These are phyloP conservation scores for Trachymyrmex septentrionalis DNA, from an alignment of 1,140 invertebrate species.

Conservation along the genomic window DNA sequence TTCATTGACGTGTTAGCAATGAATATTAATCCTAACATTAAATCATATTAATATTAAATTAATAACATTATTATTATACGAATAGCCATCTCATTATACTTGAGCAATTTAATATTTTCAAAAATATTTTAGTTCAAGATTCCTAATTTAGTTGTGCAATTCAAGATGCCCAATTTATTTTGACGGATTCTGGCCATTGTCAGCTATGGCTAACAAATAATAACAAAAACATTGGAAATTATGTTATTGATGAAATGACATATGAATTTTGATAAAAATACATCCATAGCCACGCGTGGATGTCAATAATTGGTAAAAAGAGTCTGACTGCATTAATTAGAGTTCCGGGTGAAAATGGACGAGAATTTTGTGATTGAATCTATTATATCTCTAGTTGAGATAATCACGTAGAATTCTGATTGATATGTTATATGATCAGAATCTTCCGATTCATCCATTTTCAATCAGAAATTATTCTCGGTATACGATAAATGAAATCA, in stretches of 20 bases:
- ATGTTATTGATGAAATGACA: too few relatives aligned
- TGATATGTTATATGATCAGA: too few relatives aligned
- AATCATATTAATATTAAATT: neutral
- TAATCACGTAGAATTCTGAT: too few relatives aligned
- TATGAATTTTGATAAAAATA: slow-evolving; percentile 15
- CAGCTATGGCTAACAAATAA: neutral
- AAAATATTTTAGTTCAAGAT: neutral
- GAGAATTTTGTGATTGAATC: too few relatives aligned
- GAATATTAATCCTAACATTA: too few relatives aligned
- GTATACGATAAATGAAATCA: slow-evolving; percentile 4
- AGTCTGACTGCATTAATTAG: too few relatives aligned
- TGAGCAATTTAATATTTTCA: neutral
- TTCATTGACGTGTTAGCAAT: neutral
- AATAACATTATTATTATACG: neutral
- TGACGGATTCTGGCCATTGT: neutral
- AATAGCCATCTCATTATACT: neutral
- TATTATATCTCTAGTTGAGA: too few relatives aligned
- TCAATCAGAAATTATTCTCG: too few relatives aligned
- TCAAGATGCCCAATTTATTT: neutral
- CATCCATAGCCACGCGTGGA: neutral
- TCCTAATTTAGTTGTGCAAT: neutral
- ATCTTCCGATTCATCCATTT: too few relatives aligned
- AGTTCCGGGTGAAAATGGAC: too few relatives aligned
- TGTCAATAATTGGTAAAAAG: neutral
- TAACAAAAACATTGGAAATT: neutral